Conservation (phyloP, 2,888 invertebrate species). For the Melinaea menophilus region DNA sequence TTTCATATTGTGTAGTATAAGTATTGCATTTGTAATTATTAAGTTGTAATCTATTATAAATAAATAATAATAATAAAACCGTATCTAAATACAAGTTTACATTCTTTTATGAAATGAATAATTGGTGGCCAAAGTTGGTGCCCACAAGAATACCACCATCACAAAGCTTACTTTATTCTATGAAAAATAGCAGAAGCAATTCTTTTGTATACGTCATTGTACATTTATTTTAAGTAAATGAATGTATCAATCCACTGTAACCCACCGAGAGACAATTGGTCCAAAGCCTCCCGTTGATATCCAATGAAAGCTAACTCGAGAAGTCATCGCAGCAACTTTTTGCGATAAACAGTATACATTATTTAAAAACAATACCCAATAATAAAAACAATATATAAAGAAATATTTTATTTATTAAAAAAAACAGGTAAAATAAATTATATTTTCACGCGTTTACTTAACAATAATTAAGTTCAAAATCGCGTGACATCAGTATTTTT, state of each 20-base stretch:
- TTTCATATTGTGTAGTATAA: too few relatives aligned
- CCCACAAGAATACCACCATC: constrained; percentile 55
- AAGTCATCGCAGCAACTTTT: neutral
- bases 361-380: neutral
- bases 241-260: constrained; percentile 53
- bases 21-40: too few relatives aligned
- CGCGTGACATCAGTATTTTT: constrained; percentile 22
- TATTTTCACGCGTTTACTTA: neutral
- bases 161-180: constrained; percentile 52
- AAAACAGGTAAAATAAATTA: too few relatives aligned
- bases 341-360: neutral
- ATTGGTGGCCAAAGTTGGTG: constrained; percentile 35
- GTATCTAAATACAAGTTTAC: neutral
- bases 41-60: too few relatives aligned
- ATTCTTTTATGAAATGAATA: constrained; percentile 28
- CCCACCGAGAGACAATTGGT: constrained; percentile 59
- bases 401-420: neutral
- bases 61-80: too few relatives aligned
- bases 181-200: constrained; percentile 51
- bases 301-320: neutral
- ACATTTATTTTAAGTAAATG: constrained; percentile 52
- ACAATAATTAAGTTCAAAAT: constrained; percentile 38
- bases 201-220: constrained; percentile 56
- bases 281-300: constrained; percentile 55
- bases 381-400: neutral